These are phyloP conservation scores for Epirrhoe tristata DNA, from an alignment of 2,888 invertebrate genomes.

Conservation along the genomic window DNA sequence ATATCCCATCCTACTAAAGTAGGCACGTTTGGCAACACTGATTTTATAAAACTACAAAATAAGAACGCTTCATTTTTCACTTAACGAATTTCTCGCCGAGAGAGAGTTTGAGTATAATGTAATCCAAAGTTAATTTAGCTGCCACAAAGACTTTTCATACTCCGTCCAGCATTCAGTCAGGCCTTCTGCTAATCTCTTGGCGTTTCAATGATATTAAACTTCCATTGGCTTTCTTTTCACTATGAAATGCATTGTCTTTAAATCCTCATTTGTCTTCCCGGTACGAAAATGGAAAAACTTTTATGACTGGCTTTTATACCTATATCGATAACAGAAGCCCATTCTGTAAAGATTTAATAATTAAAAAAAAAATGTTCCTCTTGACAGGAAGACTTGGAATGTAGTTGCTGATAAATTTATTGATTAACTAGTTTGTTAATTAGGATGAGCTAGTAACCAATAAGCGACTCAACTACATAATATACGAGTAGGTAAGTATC, in stretches of 20 bases:
- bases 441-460: too few relatives aligned
- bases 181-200: conserved; percentile 36
- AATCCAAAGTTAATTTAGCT: conserved; percentile 40
- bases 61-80: conserved; percentile 16
- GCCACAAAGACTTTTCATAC: conserved; percentile 37
- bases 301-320: conserved; percentile 3
- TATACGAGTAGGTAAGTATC: too few relatives aligned
- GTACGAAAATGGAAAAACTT: conserved; percentile 25
- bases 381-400: neutral
- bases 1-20: too few relatives aligned
- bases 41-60: conserved; percentile 1
- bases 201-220: conserved; percentile 39
- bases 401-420: too few relatives aligned
- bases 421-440: too few relatives aligned
- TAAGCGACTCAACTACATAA: too few relatives aligned
- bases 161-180: conserved; percentile 34
- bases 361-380: neutral
- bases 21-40: too few relatives aligned
- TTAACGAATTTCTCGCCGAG: conserved; percentile 18
- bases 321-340: neutral
- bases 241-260: conserved; percentile 35
- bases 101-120: conserved; percentile 21
- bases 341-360: neutral
- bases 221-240: conserved; percentile 31
- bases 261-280: conserved; percentile 24